Evolutionary conservation across 2,113 vertebrate genomes (phyloP).

Genomic region (Zapus hudsonius): DNA sequence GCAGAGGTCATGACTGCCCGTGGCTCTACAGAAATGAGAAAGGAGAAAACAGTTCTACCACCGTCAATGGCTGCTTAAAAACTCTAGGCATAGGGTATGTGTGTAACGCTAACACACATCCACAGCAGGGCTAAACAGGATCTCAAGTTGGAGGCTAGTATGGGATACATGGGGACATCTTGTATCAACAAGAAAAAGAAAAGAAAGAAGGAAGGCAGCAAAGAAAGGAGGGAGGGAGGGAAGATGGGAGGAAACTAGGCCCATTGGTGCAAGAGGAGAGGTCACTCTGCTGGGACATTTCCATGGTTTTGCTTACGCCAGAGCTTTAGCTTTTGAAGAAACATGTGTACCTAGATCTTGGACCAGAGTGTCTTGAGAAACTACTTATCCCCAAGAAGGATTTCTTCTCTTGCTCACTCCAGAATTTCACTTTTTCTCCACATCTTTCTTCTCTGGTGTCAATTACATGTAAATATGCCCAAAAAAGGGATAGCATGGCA

Average conservation of each 20-base stretch:
- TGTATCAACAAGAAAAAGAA: not conserved
- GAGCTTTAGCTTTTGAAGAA: not conserved
- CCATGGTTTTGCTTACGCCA: not conserved
- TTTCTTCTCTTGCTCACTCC: conserved; percentile 5
- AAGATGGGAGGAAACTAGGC: not conserved
- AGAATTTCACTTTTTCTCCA: not conserved
- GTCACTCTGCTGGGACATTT: not conserved
- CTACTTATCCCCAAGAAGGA: not conserved
- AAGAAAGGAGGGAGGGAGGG: too few species aligned
- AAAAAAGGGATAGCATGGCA: conserved; percentile 16
- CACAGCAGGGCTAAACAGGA: not conserved
- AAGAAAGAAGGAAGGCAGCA: too few species aligned
- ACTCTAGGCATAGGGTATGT: not conserved
- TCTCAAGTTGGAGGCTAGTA: not conserved
- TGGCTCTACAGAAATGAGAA: conserved; percentile 1
- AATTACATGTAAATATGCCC: not conserved
- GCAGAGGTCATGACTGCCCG: not conserved
- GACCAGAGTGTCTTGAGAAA: not conserved
- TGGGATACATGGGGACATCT: not conserved
- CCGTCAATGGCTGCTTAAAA: not conserved
- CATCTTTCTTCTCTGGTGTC: conserved; percentile 10
- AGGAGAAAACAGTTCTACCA: not conserved
- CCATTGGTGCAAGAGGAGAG: not conserved
- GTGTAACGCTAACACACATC: not conserved
- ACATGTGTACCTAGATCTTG: not conserved